A percentile compares a stretch with the other conserved stretches of the same genome.
Evolutionary conservation across 2,113 vertebrate genomes (phyloP).

Genomic region (Seriola rivoliana): DNA sequence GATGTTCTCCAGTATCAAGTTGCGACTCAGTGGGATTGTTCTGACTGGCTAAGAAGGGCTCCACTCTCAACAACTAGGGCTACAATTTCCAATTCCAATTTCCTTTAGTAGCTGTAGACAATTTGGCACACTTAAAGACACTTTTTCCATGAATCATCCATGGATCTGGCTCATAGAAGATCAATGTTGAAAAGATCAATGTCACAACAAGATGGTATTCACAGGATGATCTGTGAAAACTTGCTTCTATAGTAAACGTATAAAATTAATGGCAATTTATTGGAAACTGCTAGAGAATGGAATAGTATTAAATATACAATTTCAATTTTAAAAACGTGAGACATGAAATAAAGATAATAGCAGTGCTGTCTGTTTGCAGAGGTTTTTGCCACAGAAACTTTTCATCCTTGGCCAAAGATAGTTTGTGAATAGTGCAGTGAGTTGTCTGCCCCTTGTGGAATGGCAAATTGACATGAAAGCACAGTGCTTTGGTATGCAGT

Average conservation of each 20-base stretch:
- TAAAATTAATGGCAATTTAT: not conserved
- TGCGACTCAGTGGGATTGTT: not conserved
- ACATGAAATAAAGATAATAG: not conserved
- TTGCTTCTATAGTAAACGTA: not conserved
- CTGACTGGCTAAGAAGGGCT: not conserved
- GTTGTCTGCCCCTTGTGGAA: conserved; percentile 50
- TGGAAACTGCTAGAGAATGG: not conserved
- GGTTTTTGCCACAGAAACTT: conserved; percentile 44
- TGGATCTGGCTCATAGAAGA: too few relatives aligned
- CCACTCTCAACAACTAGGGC: not conserved
- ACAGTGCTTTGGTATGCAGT: conserved; percentile 60
- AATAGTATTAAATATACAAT: not conserved
- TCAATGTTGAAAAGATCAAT: not conserved
- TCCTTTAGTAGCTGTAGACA: not conserved
- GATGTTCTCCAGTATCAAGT: not conserved
- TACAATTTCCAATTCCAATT: too few relatives aligned
- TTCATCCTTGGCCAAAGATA: conserved; percentile 25
- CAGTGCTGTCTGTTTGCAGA: not conserved
- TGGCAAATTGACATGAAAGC: conserved; percentile 69
- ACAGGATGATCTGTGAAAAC: not conserved
- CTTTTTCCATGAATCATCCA: too few relatives aligned
- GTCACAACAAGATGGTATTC: not conserved
- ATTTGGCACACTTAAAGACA: not conserved
- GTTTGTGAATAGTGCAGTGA: conserved; percentile 29
- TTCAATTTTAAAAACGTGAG: conserved; percentile 12